Evolutionary conservation across 2,888 invertebrate genomes (phyloP).

Genomic region (Octonoba sinensis): DNA sequence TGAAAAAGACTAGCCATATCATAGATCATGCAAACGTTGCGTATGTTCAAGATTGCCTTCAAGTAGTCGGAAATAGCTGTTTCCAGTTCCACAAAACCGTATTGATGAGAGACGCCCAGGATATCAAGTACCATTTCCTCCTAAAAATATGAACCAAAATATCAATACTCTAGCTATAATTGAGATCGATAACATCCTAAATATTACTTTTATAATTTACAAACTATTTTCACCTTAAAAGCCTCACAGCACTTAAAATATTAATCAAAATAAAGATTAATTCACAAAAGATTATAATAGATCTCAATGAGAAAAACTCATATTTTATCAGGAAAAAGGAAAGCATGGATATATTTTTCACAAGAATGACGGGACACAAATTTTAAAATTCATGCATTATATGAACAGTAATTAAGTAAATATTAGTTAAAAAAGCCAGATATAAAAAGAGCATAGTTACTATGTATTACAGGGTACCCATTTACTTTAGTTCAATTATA

Average conservation of each 20-base stretch:
- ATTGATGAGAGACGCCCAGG: slow-evolving; percentile 92
- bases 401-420: too few species aligned
- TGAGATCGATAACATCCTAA: neutral
- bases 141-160: slow-evolving; percentile 50
- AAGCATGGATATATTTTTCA: too few species aligned
- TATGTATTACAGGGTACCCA: too few species aligned
- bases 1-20: slow-evolving; percentile 87
- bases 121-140: slow-evolving; percentile 76
- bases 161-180: too few species aligned
- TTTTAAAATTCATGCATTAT: too few species aligned
- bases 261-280: neutral
- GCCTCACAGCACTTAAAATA: neutral
- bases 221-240: neutral
- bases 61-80: slow-evolving; percentile 92
- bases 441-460: too few species aligned
- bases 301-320: too few species aligned
- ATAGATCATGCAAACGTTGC: slow-evolving; percentile 94
- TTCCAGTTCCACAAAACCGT: slow-evolving; percentile 93
- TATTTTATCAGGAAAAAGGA: too few species aligned
- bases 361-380: too few species aligned
- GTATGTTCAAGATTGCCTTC: slow-evolving; percentile 85
- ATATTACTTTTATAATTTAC: neutral
- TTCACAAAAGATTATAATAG: neutral
- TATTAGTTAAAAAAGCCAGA: too few species aligned
- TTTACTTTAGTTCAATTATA: too few species aligned